Evolutionary conservation across 1,140 invertebrate genomes (phyloP), one percentile per base, ranked within the genome.

Genomic region (Varroa destructor): DNA sequence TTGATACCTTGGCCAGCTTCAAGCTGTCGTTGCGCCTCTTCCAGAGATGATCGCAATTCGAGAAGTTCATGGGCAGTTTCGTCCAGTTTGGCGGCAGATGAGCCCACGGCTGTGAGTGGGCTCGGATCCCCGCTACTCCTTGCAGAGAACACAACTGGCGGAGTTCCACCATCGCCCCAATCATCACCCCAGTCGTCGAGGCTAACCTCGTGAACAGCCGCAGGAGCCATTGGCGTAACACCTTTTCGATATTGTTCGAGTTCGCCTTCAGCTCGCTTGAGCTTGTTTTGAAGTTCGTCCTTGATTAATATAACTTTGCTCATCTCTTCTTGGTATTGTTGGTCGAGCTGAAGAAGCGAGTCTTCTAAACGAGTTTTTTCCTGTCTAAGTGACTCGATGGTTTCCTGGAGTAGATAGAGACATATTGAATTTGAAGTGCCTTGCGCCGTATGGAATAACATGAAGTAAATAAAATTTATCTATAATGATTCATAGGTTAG

Each of bases 171-270:
- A 37, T 67, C 61, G 10, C 61, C 61, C 61, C 61, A 67, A 67
- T 67, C 61, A 40, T 67, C 61, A 37, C 37, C 61, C 61, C 61
- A 67, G 12, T 67, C 61, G 40, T 67, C 61, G 37, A 67, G 61
- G 46, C 40, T 46, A 10, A 67, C 61, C 37, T 67, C 61, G 61
- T 67, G 61, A 37, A 43, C 61, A 40, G 61, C 61, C 3, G 61
- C 61, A 36, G 61, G 61, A 4, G 61, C 61, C 14, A 46, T 37
- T 67, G 61, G 61, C 12, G 61, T 46, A 25, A 40, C 37, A 37
- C 61, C 61, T 3, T 40, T 67, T 12, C 61, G 61, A 12, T 43
- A 40, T 4, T 43, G 40, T 2, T 67, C 46, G 14, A 67, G 61
- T 8, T 67, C 61, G 14, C 40, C 61, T 40, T 67, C 61, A 10